Base-by-base conservation (phyloP, 2,797 vertebrate species). In the Chelon auratus region DNA sequence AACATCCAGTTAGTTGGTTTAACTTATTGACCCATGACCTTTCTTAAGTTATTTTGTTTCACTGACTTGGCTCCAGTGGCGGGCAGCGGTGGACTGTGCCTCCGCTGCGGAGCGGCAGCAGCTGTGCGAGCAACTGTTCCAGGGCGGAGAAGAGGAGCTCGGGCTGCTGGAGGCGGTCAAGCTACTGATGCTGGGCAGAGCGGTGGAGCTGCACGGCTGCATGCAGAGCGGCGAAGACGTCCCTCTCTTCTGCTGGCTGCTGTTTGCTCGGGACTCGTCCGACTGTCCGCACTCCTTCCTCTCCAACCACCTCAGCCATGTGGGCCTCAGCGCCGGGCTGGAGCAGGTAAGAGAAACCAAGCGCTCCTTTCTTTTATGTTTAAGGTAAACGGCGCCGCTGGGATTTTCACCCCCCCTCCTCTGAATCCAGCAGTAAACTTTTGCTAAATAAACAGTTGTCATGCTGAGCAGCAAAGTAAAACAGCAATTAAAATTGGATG, bases 231-330 rank as follows among this genome's bases (percentile, higher is more conserved):
- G 94, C 9, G 92, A 82, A 15, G 97, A 97, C 14, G 96, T 98
- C 8, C 98, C 98, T 0, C 91, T 99, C 57, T 99, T 99, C 92
- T 97, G 97, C 45, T 97, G 96, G 96, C 94, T 99, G 54, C 91
- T 99, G 59, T 99, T 99, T 55, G 98, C 97, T 5, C 95, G 97
- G 22, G 97, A 99, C 90, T 96, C 96, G 0, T 99, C 97, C 0
- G 93, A 82, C 77, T 95, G 95, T 82, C 98, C 98, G 1, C 91
- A 85, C 43, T 95, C 96, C 83, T 94, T 99, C 89, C 95, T 99
- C 86, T 92, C 83, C 69, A 99, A 99, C 93, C 98, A 99, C 88
- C 93, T 99, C 62, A 96, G 97, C 90, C 96, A 95, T 15, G 95
- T 99, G 68, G 98, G 98, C 57, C 95, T 96, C 90, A 95, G 93